Percentiles rank a stretch among this genome's conserved stretches.
Evolutionary conservation across 2,113 vertebrate genomes (phyloP).

Genomic region (Elgaria multicarinata): DNA sequence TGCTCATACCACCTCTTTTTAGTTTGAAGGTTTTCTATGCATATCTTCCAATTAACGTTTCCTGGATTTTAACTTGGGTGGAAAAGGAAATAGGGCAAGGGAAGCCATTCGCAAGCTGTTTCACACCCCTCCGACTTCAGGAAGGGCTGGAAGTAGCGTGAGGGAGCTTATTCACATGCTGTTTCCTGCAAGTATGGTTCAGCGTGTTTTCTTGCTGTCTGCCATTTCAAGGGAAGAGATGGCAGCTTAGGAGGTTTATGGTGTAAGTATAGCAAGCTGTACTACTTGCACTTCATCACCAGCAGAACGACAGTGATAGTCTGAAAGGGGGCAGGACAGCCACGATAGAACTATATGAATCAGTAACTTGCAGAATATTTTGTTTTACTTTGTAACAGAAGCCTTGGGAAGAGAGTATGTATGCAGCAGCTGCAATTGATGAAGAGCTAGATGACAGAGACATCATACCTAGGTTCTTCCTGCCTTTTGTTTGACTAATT

Average conservation of each 20-base stretch:
- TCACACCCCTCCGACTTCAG: slow-evolving; percentile 50
- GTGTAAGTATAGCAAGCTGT: background rate
- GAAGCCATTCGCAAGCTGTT: slow-evolving; percentile 43
- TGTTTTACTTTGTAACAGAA: slow-evolving; percentile 55
- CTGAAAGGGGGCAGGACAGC: slow-evolving; percentile 48
- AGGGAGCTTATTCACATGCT: slow-evolving; percentile 64
- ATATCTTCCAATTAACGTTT: slow-evolving; percentile 18
- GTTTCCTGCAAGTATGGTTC: slow-evolving; percentile 58
- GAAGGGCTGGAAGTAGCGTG: slow-evolving; percentile 65
- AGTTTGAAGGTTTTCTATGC: background rate
- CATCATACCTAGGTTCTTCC: background rate
- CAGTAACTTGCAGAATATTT: slow-evolving; percentile 60
- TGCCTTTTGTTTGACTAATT: slow-evolving; percentile 21
- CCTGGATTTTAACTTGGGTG: slow-evolving; percentile 53
- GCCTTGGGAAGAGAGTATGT: background rate
- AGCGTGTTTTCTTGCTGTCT: slow-evolving; percentile 20
- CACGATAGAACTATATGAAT: slow-evolving; percentile 51
- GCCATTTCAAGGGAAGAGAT: slow-evolving; percentile 50
- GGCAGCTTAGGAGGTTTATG: background rate
- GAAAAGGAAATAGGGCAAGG: slow-evolving; percentile 60
- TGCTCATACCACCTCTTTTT: background rate
- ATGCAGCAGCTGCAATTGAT: slow-evolving; percentile 29
- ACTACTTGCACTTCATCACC: slow-evolving; percentile 14
- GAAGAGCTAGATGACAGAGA: slow-evolving; percentile 37
- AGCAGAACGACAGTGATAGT: slow-evolving; percentile 24